Conservation (phyloP, 2,888 invertebrate genomes). For the Rotaria sp. region DNA sequence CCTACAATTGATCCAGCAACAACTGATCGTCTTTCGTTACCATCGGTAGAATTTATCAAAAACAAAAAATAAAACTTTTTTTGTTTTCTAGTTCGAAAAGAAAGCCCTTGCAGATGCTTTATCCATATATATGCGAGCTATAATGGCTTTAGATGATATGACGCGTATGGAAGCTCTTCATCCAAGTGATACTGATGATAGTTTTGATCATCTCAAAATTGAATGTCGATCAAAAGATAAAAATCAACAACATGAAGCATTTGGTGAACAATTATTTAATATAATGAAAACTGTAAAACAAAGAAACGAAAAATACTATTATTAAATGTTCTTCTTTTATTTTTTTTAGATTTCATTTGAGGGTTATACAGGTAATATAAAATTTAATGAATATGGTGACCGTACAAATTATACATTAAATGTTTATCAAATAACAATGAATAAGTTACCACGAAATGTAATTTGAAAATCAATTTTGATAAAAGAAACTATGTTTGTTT, state of each 20-base stretch:
- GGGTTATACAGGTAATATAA: constrained; percentile 50
- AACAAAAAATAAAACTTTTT: not conserved
- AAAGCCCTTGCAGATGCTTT: not conserved
- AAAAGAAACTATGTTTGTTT: too few relatives aligned
- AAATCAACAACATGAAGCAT: not conserved
- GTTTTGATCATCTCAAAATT: constrained; percentile 17
- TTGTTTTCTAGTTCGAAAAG: not conserved
- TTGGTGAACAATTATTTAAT: not conserved
- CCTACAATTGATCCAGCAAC: not conserved
- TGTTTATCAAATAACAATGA: constrained; percentile 41
- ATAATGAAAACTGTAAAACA: not conserved
- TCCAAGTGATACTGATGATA: not conserved
- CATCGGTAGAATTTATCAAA: not conserved
- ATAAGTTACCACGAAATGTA: constrained; percentile 30
- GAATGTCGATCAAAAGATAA: constrained; percentile 18
- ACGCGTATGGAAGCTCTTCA: not conserved
- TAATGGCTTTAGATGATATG: not conserved
- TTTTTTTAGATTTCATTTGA: constrained; percentile 42
- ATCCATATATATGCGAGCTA: not conserved
- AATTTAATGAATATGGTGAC: constrained; percentile 49
- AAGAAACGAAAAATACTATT: not conserved
- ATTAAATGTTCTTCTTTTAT: not conserved
- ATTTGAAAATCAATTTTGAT: not conserved
- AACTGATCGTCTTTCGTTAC: not conserved
- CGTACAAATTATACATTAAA: constrained; percentile 49